phyloP scores from a whole-genome alignment of 2,888 invertebrate species.

The Drosophila sordidula region DNA sequence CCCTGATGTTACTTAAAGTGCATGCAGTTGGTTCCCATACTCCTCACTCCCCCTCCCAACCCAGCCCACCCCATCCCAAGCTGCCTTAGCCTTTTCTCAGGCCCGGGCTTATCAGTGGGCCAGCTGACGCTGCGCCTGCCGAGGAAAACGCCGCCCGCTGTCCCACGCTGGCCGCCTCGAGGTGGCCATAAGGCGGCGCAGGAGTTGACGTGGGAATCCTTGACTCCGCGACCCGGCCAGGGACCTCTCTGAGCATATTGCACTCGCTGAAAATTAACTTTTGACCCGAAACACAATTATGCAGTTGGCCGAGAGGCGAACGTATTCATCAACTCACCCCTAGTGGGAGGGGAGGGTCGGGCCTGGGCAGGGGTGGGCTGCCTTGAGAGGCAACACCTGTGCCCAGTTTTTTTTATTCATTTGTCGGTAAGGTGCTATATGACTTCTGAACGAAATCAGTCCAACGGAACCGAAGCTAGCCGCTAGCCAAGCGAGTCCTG shows the following conservation, averaged over 20 bases:
- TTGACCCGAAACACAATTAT: slow-evolving; percentile 72
- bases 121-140: slow-evolving; percentile 46
- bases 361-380: slow-evolving; percentile 22
- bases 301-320: slow-evolving; percentile 29
- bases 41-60: neutral
- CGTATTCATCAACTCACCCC: slow-evolving; percentile 61
- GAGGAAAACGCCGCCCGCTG: neutral
- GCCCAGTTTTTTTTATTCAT: slow-evolving; percentile 9
- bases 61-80: neutral
- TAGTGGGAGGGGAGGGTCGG: neutral
- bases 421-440: slow-evolving; percentile 73
- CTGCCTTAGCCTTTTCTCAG: slow-evolving; percentile 35
- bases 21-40: neutral
- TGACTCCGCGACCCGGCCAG: slow-evolving; percentile 1
- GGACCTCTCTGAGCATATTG: slow-evolving; percentile 59
- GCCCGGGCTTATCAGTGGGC: slow-evolving; percentile 31
- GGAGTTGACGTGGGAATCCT: slow-evolving; percentile 71
- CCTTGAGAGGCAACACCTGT: slow-evolving; percentile 81
- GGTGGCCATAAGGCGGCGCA: slow-evolving; percentile 37
- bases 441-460: slow-evolving; percentile 79
- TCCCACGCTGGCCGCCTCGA: slow-evolving; percentile 38
- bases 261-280: slow-evolving; percentile 76
- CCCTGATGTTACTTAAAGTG: neutral
- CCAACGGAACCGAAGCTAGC: slow-evolving; percentile 72
- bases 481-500: slow-evolving; percentile 35